Conservation (phyloP, 2,888 invertebrate genomes). For the Fragum sueziense region DNA sequence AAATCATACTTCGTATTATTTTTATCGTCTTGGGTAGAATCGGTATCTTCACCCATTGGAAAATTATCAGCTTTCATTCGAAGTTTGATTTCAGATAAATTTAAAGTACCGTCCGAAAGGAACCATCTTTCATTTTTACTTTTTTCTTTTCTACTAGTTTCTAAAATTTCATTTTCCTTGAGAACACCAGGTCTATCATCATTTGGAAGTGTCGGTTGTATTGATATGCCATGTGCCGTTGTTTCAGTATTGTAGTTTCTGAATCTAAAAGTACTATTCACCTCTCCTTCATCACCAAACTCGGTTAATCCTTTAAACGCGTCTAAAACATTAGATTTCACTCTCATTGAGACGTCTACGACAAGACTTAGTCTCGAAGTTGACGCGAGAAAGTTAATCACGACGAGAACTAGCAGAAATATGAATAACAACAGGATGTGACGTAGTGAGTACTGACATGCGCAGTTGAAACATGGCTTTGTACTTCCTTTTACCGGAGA, state of each 20-base stretch:
- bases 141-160: neutral
- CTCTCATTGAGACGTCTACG: slow-evolving; percentile 16
- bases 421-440: slow-evolving; percentile 20
- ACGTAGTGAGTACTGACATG: slow-evolving; percentile 11
- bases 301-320: neutral
- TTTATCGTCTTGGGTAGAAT: neutral
- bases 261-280: slow-evolving; percentile 5
- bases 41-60: neutral
- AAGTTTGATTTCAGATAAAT: neutral
- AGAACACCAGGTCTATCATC: too few species aligned
- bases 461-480: neutral
- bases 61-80: neutral
- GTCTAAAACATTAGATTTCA: slow-evolving; percentile 18
- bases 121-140: neutral
- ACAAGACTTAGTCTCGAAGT: slow-evolving; percentile 6
- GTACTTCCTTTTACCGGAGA: neutral
- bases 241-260: neutral
- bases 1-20: neutral
- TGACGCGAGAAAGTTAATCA: neutral
- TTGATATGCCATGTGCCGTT: neutral
- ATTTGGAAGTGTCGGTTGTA: neutral
- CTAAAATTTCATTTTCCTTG: too few species aligned
- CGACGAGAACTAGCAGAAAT: slow-evolving; percentile 5
- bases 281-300: neutral
- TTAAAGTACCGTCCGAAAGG: neutral